Evolutionary conservation across 2,113 vertebrate species (phyloP).

Genomic region (Ctenodactylus gundi): DNA sequence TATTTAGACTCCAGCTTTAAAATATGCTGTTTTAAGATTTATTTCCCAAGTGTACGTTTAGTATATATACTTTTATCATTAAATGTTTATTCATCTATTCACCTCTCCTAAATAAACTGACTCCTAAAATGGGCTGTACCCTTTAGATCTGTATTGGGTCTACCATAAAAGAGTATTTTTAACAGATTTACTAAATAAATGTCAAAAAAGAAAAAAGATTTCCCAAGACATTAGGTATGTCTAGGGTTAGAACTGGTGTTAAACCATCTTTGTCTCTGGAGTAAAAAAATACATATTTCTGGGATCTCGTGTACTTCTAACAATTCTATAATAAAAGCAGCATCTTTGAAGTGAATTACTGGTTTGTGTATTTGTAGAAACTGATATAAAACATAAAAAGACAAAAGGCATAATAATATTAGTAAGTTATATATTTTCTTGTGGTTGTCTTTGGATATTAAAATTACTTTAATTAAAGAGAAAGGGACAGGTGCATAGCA

Average conservation of each 20-base stretch:
- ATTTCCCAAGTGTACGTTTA: conserved; percentile 10
- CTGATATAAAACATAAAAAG: conserved; percentile 16
- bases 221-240: background rate
- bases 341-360: background rate
- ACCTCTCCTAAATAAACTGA: conserved; percentile 10
- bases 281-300: conserved; percentile 19
- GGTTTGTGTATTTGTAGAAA: conserved; percentile 21
- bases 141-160: background rate
- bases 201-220: conserved; percentile 17
- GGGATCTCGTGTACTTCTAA: background rate
- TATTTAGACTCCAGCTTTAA: conserved; percentile 14
- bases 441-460: background rate
- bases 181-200: background rate
- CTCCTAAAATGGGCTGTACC: background rate
- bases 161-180: background rate
- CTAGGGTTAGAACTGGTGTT: background rate
- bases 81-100: conserved; percentile 12
- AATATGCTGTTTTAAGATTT: background rate
- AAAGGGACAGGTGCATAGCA: no score
- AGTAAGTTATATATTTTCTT: background rate
- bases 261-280: conserved; percentile 1
- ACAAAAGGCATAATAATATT: background rate
- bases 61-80: background rate
- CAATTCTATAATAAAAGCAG: background rate
- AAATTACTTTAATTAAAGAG: conserved; percentile 11